Conservation (phyloP, 2,113 vertebrate genomes). For the Cynocephalus volans region DNA sequence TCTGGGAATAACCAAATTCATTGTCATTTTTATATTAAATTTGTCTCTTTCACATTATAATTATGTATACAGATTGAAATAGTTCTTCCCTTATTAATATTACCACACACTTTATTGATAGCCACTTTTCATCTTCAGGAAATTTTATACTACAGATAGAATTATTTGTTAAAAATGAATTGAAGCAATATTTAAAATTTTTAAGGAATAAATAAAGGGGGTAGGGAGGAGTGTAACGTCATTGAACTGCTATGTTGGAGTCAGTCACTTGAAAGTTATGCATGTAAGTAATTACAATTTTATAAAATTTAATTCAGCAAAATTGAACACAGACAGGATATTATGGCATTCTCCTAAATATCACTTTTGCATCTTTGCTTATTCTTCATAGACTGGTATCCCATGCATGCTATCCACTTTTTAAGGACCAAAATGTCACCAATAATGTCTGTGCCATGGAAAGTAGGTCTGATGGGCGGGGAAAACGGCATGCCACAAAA, state of each 20-base stretch:
- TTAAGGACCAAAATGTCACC: slow-evolving; percentile 84
- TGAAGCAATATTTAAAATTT: neutral
- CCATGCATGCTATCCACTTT: slow-evolving; percentile 89
- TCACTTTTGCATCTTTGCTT: neutral
- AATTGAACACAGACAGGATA: neutral
- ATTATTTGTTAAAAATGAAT: neutral
- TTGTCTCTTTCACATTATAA: neutral
- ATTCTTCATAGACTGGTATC: slow-evolving; percentile 88
- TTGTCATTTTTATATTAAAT: neutral
- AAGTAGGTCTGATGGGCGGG: slow-evolving; percentile 83
- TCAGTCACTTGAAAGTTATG: neutral
- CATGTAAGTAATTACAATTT: neutral
- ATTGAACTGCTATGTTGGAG: neutral
- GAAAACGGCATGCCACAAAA: slow-evolving; percentile 87
- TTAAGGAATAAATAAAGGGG: neutral
- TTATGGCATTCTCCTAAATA: slow-evolving; percentile 27
- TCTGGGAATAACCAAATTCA: neutral
- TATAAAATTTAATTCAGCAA: neutral
- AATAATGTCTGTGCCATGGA: slow-evolving; percentile 86
- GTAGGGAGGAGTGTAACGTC: neutral
- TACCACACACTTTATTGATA: neutral
- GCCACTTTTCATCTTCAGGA: neutral
- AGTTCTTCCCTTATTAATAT: neutral
- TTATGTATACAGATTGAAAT: neutral
- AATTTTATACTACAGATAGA: neutral